These are phyloP conservation scores for Nothocercus nigrocapillus DNA, from an alignment of 2,113 vertebrate genomes.

Conservation along the genomic window DNA sequence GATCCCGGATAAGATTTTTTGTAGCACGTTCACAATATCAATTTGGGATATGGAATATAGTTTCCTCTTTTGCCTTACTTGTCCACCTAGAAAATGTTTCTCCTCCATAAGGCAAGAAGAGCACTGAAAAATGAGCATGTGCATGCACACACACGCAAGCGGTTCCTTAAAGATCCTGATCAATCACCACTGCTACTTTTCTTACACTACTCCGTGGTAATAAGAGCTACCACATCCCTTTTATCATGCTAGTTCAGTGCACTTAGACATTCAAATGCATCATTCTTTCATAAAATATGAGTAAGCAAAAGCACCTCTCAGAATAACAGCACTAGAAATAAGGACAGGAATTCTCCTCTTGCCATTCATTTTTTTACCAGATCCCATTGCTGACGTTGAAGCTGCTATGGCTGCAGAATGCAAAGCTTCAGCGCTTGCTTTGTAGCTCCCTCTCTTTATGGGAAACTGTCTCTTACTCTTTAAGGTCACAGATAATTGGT, in stretches of 20 bases:
- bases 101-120: neutral
- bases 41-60: neutral
- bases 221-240: neutral
- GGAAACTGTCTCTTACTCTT: neutral
- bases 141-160: neutral
- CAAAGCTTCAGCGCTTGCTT: neutral
- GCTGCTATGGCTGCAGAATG: neutral
- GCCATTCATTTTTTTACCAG: neutral
- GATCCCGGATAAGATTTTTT: neutral
- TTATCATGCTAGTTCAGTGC: neutral
- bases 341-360: neutral
- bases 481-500: neutral
- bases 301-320: neutral
- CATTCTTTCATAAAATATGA: neutral
- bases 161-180: conserved; percentile 25
- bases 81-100: neutral
- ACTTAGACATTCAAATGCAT: conserved; percentile 2
- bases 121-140: neutral
- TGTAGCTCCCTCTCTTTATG: neutral
- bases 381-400: neutral
- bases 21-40: neutral
- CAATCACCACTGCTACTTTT: neutral
- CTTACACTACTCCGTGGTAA: neutral
- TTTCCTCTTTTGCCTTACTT: neutral
- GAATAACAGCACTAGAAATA: neutral